Evolutionary conservation across 2,888 invertebrate genomes (phyloP).

Genomic region (Tanytarsus gracilentus): DNA sequence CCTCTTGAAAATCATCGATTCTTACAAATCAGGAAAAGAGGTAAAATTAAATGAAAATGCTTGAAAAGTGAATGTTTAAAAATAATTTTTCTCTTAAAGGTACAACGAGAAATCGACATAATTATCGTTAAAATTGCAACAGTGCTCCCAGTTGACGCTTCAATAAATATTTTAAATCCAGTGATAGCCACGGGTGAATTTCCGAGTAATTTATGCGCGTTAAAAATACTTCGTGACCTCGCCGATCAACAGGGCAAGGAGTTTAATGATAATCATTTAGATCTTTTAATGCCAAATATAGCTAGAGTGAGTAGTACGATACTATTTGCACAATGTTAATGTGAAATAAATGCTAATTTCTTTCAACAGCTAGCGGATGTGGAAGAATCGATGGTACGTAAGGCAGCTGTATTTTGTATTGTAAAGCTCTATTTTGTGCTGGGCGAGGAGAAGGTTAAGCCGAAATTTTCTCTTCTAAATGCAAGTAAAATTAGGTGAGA

Average conservation of each 20-base stretch:
- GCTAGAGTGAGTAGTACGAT: conserved; percentile 54
- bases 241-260: conserved; percentile 66
- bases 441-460: conserved; percentile 75
- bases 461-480: conserved; percentile 69
- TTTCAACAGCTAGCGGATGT: conserved; percentile 75
- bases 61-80: conserved; percentile 6
- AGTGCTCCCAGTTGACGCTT: conserved; percentile 70
- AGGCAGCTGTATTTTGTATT: conserved; percentile 95
- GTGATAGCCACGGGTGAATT: conserved; percentile 80
- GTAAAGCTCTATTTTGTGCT: conserved; percentile 85
- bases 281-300: conserved; percentile 78
- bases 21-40: conserved; percentile 67
- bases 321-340: no score
- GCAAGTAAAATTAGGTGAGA: conserved; percentile 69
- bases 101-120: conserved; percentile 76
- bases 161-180: conserved; percentile 59
- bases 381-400: conserved; percentile 82
- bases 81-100: conserved; percentile 42
- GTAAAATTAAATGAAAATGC: conserved; percentile 34
- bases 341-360: background rate
- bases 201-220: conserved; percentile 82
- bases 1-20: conserved; percentile 77
- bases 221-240: conserved; percentile 81
- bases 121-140: conserved; percentile 66
- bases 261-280: conserved; percentile 64